phyloP scores from a whole-genome alignment of 2,797 vertebrate genomes.

The Gymnothorax reevesii region DNA sequence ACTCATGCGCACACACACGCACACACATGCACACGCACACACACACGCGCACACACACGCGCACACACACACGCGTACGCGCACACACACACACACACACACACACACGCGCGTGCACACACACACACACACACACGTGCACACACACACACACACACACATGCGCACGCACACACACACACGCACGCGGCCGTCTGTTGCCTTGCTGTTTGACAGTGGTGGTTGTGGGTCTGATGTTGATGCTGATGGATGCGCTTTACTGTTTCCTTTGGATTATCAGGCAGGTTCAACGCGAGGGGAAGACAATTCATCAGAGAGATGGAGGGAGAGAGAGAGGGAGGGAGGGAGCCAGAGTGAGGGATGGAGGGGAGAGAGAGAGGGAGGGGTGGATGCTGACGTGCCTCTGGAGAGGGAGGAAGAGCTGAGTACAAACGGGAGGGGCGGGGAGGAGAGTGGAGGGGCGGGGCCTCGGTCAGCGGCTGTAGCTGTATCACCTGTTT shows the following conservation, averaged over 20 bases:
- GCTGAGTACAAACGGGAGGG: too few relatives aligned
- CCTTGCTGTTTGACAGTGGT: slow-evolving; percentile 30
- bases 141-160: slow-evolving; percentile 19
- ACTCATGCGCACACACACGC: too few relatives aligned
- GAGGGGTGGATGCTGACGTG: neutral
- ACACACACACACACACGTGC: slow-evolving; percentile 11
- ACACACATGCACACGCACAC: slow-evolving; percentile 17
- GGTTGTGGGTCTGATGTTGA: slow-evolving; percentile 28
- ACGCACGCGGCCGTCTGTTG: neutral
- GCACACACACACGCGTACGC: too few relatives aligned
- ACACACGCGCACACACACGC: neutral
- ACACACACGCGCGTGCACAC: neutral
- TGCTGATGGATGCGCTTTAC: slow-evolving; percentile 43
- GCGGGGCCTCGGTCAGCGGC: too few relatives aligned
- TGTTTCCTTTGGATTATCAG: slow-evolving; percentile 47
- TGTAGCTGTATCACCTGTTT: too few relatives aligned
- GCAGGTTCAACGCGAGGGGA: slow-evolving; percentile 44
- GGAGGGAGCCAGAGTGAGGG: slow-evolving; percentile 6
- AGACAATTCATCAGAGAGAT: slow-evolving; percentile 42
- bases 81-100: too few relatives aligned
- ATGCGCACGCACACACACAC: slow-evolving; percentile 3
- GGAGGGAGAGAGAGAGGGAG: slow-evolving; percentile 21
- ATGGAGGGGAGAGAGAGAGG: neutral
- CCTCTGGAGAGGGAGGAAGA: neutral
- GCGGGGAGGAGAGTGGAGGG: neutral